Evolutionary conservation across 2,888 invertebrate genomes (phyloP).

Genomic region (Ganaspis brasiliensis): DNA sequence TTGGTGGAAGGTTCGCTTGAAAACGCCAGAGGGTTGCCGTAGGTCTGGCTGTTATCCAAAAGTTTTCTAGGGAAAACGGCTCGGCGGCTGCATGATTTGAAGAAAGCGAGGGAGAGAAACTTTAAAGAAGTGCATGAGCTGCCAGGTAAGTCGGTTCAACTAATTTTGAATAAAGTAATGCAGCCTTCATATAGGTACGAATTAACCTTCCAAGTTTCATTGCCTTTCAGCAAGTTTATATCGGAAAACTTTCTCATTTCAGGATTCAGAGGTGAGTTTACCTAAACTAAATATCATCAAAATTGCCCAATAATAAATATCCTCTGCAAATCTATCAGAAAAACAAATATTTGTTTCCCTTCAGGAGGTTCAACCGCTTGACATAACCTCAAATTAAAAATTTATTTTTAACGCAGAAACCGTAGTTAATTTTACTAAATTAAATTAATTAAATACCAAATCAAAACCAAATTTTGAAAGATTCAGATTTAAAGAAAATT

Average conservation of each 20-base stretch:
- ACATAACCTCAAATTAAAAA: too few relatives aligned
- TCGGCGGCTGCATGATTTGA: slow-evolving; percentile 9
- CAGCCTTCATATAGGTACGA: neutral
- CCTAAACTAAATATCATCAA: too few relatives aligned
- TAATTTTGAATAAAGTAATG: slow-evolving; percentile 19
- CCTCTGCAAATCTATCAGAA: too few relatives aligned
- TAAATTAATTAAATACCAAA: too few relatives aligned
- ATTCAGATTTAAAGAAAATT: too few relatives aligned
- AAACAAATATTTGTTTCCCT: too few relatives aligned
- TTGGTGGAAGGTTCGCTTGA: neutral
- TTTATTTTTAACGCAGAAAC: too few relatives aligned
- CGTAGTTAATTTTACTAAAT: too few relatives aligned
- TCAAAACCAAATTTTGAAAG: too few relatives aligned
- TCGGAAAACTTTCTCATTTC: neutral
- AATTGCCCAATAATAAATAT: too few relatives aligned
- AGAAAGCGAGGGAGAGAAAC: slow-evolving; percentile 2
- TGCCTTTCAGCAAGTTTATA: neutral
- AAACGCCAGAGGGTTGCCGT: neutral
- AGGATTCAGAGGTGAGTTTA: too few relatives aligned
- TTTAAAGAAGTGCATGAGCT: slow-evolving; percentile 14
- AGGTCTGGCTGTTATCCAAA: slow-evolving; percentile 12
- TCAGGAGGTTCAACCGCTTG: too few relatives aligned
- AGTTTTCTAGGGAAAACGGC: slow-evolving; percentile 14
- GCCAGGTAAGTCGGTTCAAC: neutral
- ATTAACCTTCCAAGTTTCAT: slow-evolving; percentile 10